Conservation (phyloP, 2,113 vertebrate genomes). For the Chaetorhynchus papuensis region DNA sequence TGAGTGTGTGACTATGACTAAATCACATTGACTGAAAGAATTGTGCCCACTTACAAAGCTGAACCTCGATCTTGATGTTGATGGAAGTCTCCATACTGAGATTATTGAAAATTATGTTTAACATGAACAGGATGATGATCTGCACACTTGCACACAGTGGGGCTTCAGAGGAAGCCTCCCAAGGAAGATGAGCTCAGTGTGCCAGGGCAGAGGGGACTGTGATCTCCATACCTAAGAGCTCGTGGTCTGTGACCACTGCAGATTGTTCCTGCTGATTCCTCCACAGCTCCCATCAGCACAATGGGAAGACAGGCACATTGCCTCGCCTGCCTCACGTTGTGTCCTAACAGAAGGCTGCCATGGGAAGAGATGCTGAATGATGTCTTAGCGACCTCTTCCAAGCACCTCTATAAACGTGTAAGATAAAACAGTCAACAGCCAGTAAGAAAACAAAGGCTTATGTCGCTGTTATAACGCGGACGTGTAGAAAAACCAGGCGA, state of each 20-base stretch:
- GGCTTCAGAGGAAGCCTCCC: neutral
- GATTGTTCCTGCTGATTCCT: neutral
- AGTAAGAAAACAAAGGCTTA: neutral
- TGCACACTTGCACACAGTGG: neutral
- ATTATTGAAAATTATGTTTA: neutral
- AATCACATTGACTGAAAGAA: neutral
- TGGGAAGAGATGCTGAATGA: neutral
- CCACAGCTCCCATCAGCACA: neutral
- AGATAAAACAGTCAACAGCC: neutral
- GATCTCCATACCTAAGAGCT: neutral
- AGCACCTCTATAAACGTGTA: neutral
- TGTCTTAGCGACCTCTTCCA: neutral
- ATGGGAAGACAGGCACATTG: neutral
- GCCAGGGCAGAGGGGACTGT: neutral
- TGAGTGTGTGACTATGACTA: too few relatives aligned
- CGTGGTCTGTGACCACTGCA: rapidly evolving
- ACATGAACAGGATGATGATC: neutral
- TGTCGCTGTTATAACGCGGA: too few relatives aligned
- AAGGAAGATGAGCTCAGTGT: neutral
- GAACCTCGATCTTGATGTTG: neutral
- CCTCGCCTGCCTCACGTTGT: neutral
- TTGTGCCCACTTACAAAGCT: neutral
- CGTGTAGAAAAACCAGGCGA: too few relatives aligned
- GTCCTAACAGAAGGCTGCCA: neutral
- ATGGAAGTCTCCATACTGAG: neutral